These are phyloP conservation scores for Gonioctena quinquepunctata DNA, from an alignment of 1,140 invertebrate species.

Conservation along the genomic window DNA sequence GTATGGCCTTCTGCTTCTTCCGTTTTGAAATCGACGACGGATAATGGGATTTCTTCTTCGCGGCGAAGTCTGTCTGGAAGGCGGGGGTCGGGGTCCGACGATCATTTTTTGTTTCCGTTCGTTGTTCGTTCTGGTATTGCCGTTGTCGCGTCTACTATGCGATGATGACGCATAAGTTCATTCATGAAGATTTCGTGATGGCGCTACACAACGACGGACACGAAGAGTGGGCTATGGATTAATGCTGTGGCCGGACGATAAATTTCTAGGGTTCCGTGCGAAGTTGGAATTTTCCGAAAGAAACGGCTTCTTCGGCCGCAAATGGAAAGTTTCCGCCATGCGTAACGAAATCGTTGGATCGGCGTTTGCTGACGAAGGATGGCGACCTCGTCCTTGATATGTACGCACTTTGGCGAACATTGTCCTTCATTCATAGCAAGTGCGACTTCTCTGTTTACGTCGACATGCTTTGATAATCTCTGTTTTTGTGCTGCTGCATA, in stretches of 20 bases:
- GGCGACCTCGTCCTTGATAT: conserved; percentile 23
- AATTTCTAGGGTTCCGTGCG: too few relatives aligned
- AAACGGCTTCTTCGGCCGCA: too few relatives aligned
- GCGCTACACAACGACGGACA: too few relatives aligned
- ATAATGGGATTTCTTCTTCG: not conserved
- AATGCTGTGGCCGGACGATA: too few relatives aligned
- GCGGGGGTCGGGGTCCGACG: conserved; percentile 22
- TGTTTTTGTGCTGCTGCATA: too few relatives aligned
- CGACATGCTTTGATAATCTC: not conserved
- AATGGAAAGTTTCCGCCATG: too few relatives aligned
- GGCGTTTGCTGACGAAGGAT: too few relatives aligned
- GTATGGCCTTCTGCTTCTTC: too few relatives aligned
- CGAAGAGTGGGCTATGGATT: too few relatives aligned
- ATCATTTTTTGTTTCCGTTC: conserved; percentile 23
- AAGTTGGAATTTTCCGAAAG: too few relatives aligned
- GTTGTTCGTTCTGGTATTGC: not conserved
- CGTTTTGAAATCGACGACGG: not conserved
- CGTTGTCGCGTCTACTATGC: not conserved
- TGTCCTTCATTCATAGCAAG: conserved; percentile 28
- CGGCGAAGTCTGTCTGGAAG: conserved; percentile 15
- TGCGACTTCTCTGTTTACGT: conserved; percentile 12
- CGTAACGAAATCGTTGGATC: too few relatives aligned
- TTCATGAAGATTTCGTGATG: not conserved
- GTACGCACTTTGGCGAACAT: conserved; percentile 13
- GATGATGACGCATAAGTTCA: conserved; percentile 13